Conservation (phyloP, 1,140 invertebrate genomes). For the Pseudomyrmex flavicornis region DNA sequence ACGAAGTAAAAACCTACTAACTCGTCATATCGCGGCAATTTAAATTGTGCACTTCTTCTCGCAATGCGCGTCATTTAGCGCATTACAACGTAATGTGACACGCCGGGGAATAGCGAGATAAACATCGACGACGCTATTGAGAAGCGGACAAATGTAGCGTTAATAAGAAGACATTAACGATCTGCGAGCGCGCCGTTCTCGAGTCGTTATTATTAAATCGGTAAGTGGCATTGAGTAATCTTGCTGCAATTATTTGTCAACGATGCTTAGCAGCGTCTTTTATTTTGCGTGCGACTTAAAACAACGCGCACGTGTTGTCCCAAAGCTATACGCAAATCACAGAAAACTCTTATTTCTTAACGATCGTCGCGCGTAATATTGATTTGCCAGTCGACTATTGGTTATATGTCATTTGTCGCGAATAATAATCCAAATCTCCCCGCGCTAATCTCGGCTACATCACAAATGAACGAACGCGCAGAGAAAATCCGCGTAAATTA, state of each 20-base stretch:
- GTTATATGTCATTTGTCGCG: slow-evolving; percentile 46
- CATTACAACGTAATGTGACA: slow-evolving; percentile 25
- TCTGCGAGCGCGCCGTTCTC: background rate
- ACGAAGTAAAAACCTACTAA: background rate
- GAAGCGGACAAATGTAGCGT: slow-evolving; percentile 8
- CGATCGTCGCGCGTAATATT: slow-evolving; percentile 18
- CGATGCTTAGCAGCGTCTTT: too few species aligned
- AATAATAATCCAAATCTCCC: slow-evolving; percentile 31
- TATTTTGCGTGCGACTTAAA: background rate
- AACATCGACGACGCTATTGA: slow-evolving; percentile 8
- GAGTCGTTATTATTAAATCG: too few species aligned
- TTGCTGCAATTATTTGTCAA: too few species aligned
- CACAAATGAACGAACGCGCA: background rate
- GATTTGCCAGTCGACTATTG: slow-evolving; percentile 25
- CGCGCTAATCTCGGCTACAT: background rate
- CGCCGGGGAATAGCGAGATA: background rate
- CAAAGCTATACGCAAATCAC: background rate
- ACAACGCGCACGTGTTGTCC: background rate
- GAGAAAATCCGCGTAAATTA: slow-evolving; percentile 31
- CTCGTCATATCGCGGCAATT: slow-evolving; percentile 10
- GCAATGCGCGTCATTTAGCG: slow-evolving; percentile 31
- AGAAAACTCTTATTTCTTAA: slow-evolving; percentile 2
- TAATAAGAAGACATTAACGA: slow-evolving; percentile 23
- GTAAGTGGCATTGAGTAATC: too few species aligned
- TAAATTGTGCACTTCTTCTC: slow-evolving; percentile 6